These are phyloP conservation scores for Lethenteron camtschaticum DNA, from an alignment of 2,113 vertebrate species.

Conservation along the genomic window DNA sequence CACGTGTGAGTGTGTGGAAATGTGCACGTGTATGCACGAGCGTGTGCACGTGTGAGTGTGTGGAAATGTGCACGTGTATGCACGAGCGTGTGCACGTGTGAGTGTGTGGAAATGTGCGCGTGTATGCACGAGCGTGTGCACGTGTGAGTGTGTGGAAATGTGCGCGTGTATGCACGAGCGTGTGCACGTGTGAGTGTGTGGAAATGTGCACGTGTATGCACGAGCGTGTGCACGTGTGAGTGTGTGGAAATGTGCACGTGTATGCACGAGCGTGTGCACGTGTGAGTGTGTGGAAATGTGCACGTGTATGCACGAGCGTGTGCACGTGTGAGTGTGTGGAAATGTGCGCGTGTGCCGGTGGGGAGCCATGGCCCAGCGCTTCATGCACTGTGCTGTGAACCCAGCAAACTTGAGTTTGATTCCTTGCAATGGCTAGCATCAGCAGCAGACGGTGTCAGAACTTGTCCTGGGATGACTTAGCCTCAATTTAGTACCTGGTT, in stretches of 20 bases:
- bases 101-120: neutral
- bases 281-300: neutral
- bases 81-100: neutral
- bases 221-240: too few relatives aligned
- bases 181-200: neutral
- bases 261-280: neutral
- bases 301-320: too few relatives aligned
- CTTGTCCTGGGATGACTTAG: too few relatives aligned
- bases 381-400: too few relatives aligned
- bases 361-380: too few relatives aligned
- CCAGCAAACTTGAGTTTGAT: too few relatives aligned
- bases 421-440: too few relatives aligned
- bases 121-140: too few relatives aligned
- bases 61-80: neutral
- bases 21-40: too few relatives aligned
- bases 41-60: neutral
- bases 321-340: neutral
- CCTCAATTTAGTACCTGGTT: too few relatives aligned
- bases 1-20: neutral
- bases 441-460: too few relatives aligned
- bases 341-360: neutral
- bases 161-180: neutral
- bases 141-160: neutral
- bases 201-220: neutral
- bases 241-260: neutral